phyloP scores from a whole-genome alignment of 1,140 invertebrate species.

The Medauroidea extradentata region DNA sequence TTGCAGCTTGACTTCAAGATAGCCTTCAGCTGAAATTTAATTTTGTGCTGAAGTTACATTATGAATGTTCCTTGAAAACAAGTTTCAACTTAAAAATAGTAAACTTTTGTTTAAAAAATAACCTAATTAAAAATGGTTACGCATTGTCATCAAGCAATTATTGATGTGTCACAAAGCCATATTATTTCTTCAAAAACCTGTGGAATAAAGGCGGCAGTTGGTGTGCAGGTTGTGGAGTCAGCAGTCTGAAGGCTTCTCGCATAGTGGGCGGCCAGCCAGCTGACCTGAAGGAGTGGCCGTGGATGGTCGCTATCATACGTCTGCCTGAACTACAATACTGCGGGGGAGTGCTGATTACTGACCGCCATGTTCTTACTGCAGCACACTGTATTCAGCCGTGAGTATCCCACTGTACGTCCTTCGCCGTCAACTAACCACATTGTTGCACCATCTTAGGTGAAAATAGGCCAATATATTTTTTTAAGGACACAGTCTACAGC shows the following conservation, averaged over 20 bases:
- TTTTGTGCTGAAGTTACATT: too few relatives aligned
- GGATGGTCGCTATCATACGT: conserved; percentile 69
- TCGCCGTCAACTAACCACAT: background rate
- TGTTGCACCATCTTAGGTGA: background rate
- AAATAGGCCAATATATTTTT: background rate
- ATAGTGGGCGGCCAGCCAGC: conserved; percentile 60
- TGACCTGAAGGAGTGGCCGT: conserved; percentile 70
- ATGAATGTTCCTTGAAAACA: too few relatives aligned
- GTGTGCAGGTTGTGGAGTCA: conserved; percentile 60
- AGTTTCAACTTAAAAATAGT: too few relatives aligned
- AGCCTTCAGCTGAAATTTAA: too few relatives aligned
- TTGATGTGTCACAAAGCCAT: too few relatives aligned
- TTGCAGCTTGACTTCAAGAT: too few relatives aligned
- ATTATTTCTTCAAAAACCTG: too few relatives aligned
- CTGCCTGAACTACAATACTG: conserved; percentile 57
- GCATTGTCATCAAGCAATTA: too few relatives aligned
- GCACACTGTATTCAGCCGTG: conserved; percentile 63
- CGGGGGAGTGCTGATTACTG: conserved; percentile 73
- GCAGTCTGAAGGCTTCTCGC: conserved; percentile 48
- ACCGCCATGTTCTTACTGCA: conserved; percentile 73
- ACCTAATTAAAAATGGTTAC: too few relatives aligned
- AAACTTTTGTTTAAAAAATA: too few relatives aligned
- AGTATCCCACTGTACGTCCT: conserved; percentile 9
- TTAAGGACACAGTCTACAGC: too few relatives aligned
- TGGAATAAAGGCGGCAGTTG: too few relatives aligned